Evolutionary conservation across 1,140 invertebrate species (phyloP), one percentile per base, ranked within the genome.

Genomic region (Heliconius himera): DNA sequence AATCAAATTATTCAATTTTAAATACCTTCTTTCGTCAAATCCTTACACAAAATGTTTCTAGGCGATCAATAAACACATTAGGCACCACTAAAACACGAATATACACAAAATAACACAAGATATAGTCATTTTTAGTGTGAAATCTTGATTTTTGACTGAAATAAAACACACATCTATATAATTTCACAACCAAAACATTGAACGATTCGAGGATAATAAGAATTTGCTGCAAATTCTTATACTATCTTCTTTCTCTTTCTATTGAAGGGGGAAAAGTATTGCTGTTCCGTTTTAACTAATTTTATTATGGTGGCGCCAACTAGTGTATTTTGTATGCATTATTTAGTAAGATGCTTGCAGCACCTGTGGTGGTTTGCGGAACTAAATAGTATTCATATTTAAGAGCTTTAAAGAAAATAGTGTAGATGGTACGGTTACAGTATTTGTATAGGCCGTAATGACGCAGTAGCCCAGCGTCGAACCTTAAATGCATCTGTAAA

Each of bases 101-200:
- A 66, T 13, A 26, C 20, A 66, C 26, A 26, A 66, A 66, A 66
- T 4, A 66, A 1, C 4, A 66, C 60, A 5, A 66, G 11, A 66
- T 66, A 3, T 29, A 66, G 13, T 22, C 26, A 66, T 66, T 66
- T 29, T 29, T 66, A 26, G 11, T 5, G 22, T 29, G 9, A 66
- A 66, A 66, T 29, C 26, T 66, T 29, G 60, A 66, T 66, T 66
- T 66, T 22, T n/a, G 54, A 56, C 3, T 11, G 3, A 9, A 56
- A 56, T n/a, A n/a, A 56, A 3, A 56, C 51, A 56, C 16, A 54
- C 54, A n/a, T 66, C 22, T 66, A 16, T 66, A 29, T 29, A 22
- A 81, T 76, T 76, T 76, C 80, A 81, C 82, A 79, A 81, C 77
- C 80, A 81, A 83, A 82, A 83, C 84, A 85, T 54, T 78, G 73